phyloP scores from a whole-genome alignment of 1,140 invertebrate species.

The Hetaerina americana region DNA sequence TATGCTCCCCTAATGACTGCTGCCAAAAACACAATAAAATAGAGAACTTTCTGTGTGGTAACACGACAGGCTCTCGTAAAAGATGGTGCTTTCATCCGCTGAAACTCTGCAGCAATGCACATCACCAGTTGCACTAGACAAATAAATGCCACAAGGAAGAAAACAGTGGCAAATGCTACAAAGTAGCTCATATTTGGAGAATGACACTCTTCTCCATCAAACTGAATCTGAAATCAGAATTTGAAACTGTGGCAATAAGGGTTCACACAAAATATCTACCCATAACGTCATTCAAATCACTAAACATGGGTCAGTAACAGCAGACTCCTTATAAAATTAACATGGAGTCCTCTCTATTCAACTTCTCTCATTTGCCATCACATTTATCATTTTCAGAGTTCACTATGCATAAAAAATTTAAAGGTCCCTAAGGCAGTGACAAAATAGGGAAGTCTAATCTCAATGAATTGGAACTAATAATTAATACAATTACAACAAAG shows the following conservation, averaged over 20 bases:
- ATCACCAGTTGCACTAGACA: constrained; percentile 77
- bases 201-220: constrained; percentile 46
- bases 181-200: constrained; percentile 50
- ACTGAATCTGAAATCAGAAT: constrained; percentile 43
- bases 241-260: too few species aligned
- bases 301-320: too few species aligned
- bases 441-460: too few species aligned
- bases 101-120: constrained; percentile 69
- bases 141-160: constrained; percentile 70
- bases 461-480: too few species aligned
- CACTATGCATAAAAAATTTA: too few species aligned
- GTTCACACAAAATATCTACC: too few species aligned
- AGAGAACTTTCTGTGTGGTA: constrained; percentile 83
- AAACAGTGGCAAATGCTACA: constrained; percentile 61
- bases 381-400: background rate
- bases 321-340: too few species aligned
- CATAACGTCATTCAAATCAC: too few species aligned
- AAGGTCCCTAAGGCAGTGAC: too few species aligned
- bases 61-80: constrained; percentile 66
- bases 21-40: constrained; percentile 78
- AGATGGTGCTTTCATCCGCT: constrained; percentile 65
- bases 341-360: too few species aligned
- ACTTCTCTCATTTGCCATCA: too few species aligned
- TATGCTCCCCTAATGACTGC: constrained; percentile 74
- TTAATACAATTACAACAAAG: too few species aligned